These are phyloP conservation scores for Drosophila setifemur DNA, from an alignment of 1,140 invertebrate species.

Conservation along the genomic window DNA sequence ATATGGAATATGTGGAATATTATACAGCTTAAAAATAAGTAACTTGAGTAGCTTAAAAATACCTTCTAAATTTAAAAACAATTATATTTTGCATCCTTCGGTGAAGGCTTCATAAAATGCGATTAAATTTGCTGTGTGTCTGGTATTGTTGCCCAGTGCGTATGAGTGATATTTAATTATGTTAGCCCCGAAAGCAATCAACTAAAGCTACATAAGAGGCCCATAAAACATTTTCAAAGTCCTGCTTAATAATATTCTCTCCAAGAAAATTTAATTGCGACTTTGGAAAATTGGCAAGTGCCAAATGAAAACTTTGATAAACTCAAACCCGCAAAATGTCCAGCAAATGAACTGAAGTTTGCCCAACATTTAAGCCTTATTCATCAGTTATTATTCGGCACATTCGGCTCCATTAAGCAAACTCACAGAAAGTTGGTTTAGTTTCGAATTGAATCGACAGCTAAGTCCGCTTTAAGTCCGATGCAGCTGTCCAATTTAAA, in stretches of 20 bases:
- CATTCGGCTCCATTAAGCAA: neutral
- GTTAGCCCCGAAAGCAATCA: constrained; percentile 29
- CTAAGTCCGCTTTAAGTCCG: constrained; percentile 1
- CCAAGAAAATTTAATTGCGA: neutral
- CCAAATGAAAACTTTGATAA: neutral
- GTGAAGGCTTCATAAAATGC: too few relatives aligned
- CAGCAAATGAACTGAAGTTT: neutral
- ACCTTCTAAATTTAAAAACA: too few relatives aligned
- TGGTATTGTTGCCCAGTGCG: constrained; percentile 50
- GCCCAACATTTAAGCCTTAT: neutral
- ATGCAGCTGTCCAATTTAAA: constrained; percentile 8
- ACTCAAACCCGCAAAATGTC: neutral
- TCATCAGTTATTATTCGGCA: neutral
- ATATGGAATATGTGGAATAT: too few relatives aligned
- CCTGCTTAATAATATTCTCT: neutral
- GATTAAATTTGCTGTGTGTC: neutral
- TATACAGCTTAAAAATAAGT: too few relatives aligned
- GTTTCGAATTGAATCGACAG: neutral
- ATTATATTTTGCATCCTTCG: too few relatives aligned
- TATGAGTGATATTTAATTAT: constrained; percentile 76
- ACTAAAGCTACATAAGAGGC: neutral
- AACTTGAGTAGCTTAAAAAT: too few relatives aligned
- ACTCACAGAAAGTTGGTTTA: neutral
- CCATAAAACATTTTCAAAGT: neutral
- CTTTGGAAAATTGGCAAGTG: constrained; percentile 1